Evolutionary conservation across 2,113 vertebrate species (phyloP).

Genomic region (Spea multiplicata): DNA sequence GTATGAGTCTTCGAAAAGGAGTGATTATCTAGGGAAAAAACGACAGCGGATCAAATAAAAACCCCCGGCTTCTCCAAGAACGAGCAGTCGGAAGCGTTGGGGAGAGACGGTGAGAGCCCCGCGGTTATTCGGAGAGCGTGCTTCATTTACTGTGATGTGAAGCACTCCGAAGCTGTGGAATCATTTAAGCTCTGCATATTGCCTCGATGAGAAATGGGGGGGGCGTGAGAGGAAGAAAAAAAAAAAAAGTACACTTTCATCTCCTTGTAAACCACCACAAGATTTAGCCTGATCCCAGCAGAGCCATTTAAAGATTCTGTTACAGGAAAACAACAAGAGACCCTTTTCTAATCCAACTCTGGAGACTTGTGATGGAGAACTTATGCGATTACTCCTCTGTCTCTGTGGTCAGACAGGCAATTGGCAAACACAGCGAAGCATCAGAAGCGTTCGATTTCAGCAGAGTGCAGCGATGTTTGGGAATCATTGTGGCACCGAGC

Average conservation of each 20-base stretch:
- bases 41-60: background rate
- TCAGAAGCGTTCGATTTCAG: background rate
- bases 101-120: slow-evolving; percentile 8
- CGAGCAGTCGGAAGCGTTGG: background rate
- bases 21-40: slow-evolving; percentile 80
- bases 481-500: background rate
- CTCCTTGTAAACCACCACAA: slow-evolving; percentile 26
- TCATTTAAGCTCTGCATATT: slow-evolving; percentile 34
- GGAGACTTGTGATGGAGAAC: slow-evolving; percentile 13
- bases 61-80: background rate
- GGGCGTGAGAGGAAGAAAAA: slow-evolving; percentile 5
- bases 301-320: slow-evolving; percentile 21
- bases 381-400: background rate
- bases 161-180: slow-evolving; percentile 31
- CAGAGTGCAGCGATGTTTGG: background rate
- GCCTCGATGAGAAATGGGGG: slow-evolving; percentile 3
- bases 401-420: background rate
- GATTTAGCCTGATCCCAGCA: slow-evolving; percentile 27
- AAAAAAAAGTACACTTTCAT: slow-evolving; percentile 17
- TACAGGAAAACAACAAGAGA: background rate
- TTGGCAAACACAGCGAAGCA: background rate
- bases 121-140: background rate
- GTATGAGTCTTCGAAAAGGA: slow-evolving; percentile 83
- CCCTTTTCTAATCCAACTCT: background rate
- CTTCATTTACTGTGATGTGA: slow-evolving; percentile 30